Base-by-base conservation (phyloP, 2,888 invertebrate species). In the Agrotis segetum region DNA sequence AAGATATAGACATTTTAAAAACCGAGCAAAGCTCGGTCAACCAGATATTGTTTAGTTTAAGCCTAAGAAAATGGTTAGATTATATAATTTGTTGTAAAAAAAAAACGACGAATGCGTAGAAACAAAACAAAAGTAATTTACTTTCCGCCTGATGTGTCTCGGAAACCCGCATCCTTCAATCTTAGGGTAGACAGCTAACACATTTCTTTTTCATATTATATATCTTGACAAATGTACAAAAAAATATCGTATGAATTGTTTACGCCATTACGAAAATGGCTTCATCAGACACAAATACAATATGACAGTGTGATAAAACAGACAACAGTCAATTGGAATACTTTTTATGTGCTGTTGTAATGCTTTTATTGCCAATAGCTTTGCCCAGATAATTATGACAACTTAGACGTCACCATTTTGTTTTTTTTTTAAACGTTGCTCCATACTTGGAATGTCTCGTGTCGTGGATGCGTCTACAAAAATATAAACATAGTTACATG, bases 41-140 rank as follows among this genome's bases (percentile, higher is more conserved):
- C n/a, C n/a, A n/a, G n/a, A n/a, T n/a, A n/a, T n/a, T n/a, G n/a
- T n/a, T n/a, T n/a, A n/a, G n/a, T 40, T 0, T 21, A 63, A 55
- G 14, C 5, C 17, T 64, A n/a, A 11, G 21, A 7, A 40, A 46
- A 24, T 44, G 1, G 0, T 5, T 34, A 6, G 1, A 34, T n/a
- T 40, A n/a, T 24, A 44, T 47, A 52, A n/a, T 0, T 29, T 7
- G 16, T 14, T 1, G 7, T 34, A 44, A 29, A 17, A 24, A 58
- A 40, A 67, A 47, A 17, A 14, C 11, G 1, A 34, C 13, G 19
- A 9, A 47, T 1, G 52, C 13, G 29, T 63, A 21, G 55, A 63
- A 67, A 78, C 7, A 29, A 58, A 72, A 78, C 60, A 82, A 82
- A 82, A 69, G 63, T 58, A 82, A 82, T 79, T 73, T 79, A 53